phyloP scores from a whole-genome alignment of 2,797 vertebrate genomes.

The Labeo calbasu region DNA sequence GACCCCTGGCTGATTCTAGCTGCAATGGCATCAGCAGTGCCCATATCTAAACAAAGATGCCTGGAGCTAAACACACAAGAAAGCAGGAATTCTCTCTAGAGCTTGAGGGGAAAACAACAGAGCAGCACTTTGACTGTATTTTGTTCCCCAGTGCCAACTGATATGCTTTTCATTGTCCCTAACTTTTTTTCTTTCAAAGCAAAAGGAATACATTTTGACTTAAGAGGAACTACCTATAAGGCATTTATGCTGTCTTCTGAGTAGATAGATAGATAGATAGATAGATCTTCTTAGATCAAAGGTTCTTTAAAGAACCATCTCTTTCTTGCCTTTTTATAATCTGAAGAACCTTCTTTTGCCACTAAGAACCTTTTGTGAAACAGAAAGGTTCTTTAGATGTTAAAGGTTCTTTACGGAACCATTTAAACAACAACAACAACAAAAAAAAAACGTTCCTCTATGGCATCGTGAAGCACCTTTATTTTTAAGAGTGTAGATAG shows the following conservation, averaged over 20 bases:
- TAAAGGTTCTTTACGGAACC: no score
- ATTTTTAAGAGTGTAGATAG: no score
- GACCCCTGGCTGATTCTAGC: constrained; percentile 91
- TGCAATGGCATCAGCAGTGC: constrained; percentile 94
- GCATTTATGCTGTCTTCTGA: background rate
- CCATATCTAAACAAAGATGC: constrained; percentile 95
- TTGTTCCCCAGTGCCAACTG: constrained; percentile 64
- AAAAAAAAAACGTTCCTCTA: no score
- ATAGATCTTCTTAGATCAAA: constrained; percentile 25
- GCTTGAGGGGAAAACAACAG: constrained; percentile 72
- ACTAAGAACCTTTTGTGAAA: no score
- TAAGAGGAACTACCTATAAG: background rate
- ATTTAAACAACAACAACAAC: no score
- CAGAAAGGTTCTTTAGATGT: no score
- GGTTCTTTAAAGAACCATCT: no score
- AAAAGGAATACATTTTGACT: background rate
- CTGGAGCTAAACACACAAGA: constrained; percentile 89
- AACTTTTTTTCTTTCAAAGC: constrained; percentile 46
- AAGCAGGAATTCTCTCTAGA: constrained; percentile 82
- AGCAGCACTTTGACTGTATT: constrained; percentile 35
- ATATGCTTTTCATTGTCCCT: constrained; percentile 24
- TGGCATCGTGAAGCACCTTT: no score
- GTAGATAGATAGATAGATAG: background rate
- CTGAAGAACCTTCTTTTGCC: no score
- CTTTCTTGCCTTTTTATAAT: no score